phyloP scores from a whole-genome alignment of 2,888 invertebrate genomes.

The Drosophila prostipennis region DNA sequence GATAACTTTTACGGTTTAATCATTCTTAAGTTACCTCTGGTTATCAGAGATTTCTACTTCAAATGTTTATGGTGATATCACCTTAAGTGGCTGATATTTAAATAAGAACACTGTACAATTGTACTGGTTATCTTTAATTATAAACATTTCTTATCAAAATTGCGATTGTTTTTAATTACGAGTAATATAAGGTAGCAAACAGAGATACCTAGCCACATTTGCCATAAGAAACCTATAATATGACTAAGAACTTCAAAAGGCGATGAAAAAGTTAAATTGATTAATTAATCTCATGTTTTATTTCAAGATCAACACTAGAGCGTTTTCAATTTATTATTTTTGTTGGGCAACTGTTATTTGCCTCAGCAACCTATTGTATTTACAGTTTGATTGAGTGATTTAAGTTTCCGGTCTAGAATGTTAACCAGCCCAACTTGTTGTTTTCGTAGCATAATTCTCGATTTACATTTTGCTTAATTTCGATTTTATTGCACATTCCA shows the following conservation, averaged over 20 bases:
- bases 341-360: constrained; percentile 21
- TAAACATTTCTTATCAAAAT: background rate
- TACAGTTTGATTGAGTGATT: constrained; percentile 49
- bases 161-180: background rate
- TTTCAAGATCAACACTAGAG: background rate
- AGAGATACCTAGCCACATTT: background rate
- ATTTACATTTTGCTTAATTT: constrained; percentile 4
- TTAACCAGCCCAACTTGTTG: constrained; percentile 15
- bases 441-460: background rate
- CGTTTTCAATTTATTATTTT: background rate
- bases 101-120: background rate
- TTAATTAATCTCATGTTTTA: background rate
- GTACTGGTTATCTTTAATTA: background rate
- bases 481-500: constrained; percentile 6
- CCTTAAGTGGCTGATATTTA: background rate
- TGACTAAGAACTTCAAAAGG: background rate
- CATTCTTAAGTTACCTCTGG: background rate
- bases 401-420: constrained; percentile 8
- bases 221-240: background rate
- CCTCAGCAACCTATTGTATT: constrained; percentile 44
- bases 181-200: background rate
- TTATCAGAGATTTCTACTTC: background rate
- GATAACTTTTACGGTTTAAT: background rate
- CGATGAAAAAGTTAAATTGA: background rate
- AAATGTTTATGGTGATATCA: background rate